Conservation (phyloP, 2,888 invertebrate species). For the Abscondita cerata region DNA sequence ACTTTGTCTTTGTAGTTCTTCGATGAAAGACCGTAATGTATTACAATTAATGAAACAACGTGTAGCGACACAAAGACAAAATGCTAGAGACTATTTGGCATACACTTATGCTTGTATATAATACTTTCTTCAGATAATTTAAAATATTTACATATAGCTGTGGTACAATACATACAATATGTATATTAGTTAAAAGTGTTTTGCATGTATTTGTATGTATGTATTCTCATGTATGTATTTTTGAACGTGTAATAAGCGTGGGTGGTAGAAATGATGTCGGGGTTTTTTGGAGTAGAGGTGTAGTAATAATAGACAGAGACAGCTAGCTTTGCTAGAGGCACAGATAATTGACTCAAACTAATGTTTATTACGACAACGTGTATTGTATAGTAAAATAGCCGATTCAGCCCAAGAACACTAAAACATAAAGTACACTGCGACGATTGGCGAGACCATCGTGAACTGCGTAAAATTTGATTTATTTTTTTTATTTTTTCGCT, state of each 20-base stretch:
- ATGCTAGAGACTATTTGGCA: slow-evolving; percentile 56
- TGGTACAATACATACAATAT: slow-evolving; percentile 60
- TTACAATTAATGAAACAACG: slow-evolving; percentile 1
- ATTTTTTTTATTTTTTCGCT: slow-evolving; percentile 28
- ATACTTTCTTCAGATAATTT: slow-evolving; percentile 51
- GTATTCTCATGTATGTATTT: slow-evolving; percentile 55
- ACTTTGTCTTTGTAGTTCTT: slow-evolving; percentile 48
- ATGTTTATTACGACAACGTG: slow-evolving; percentile 59
- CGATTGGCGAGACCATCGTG: slow-evolving; percentile 28
- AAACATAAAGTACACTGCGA: slow-evolving; percentile 54
- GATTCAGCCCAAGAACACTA: slow-evolving; percentile 51
- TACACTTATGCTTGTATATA: slow-evolving; percentile 56
- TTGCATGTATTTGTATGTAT: slow-evolving; percentile 46
- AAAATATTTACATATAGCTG: slow-evolving; percentile 53
- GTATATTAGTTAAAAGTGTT: slow-evolving; percentile 45
- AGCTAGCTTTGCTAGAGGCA: slow-evolving; percentile 63
- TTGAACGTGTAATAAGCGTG: slow-evolving; percentile 61
- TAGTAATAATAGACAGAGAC: slow-evolving; percentile 57
- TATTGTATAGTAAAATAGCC: slow-evolving; percentile 55
- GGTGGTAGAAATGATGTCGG: slow-evolving; percentile 24
- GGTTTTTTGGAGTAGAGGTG: slow-evolving; percentile 48
- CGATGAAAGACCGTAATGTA: slow-evolving; percentile 30
- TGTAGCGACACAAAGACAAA: slow-evolving; percentile 47
- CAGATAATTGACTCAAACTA: slow-evolving; percentile 71
- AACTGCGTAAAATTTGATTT: slow-evolving; percentile 29